Conservation (phyloP, 1,140 invertebrate species). For the Akabosia matsudoensis region DNA sequence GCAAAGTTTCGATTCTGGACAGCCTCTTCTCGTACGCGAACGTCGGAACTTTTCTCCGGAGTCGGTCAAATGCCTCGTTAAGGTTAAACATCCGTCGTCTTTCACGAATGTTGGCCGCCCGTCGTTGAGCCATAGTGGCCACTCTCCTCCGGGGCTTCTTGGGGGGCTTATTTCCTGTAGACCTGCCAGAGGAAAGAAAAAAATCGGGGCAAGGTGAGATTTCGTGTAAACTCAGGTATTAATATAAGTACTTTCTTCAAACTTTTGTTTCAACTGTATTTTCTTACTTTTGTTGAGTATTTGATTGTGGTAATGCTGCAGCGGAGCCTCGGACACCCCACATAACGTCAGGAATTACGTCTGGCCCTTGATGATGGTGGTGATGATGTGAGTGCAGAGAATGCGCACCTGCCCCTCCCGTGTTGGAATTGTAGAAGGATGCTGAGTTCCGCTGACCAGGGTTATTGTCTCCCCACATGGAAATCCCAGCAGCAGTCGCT, state of each 20-base stretch:
- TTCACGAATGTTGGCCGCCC: slow-evolving; percentile 92
- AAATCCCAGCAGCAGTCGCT: slow-evolving; percentile 10
- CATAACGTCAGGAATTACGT: slow-evolving; percentile 17
- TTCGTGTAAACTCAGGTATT: background rate
- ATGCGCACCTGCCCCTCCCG: background rate
- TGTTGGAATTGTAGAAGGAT: background rate
- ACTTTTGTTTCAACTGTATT: background rate
- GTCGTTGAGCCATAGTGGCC: slow-evolving; percentile 80
- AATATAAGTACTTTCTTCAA: background rate
- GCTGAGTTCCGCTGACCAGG: background rate
- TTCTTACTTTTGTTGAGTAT: background rate
- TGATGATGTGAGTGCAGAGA: background rate
- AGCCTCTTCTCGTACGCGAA: slow-evolving; percentile 98
- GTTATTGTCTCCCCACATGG: slow-evolving; percentile 8
- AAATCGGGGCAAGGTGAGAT: background rate
- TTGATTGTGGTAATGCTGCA: slow-evolving; percentile 22
- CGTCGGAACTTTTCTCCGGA: slow-evolving; percentile 72
- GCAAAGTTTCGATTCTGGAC: slow-evolving; percentile 94
- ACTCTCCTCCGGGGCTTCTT: slow-evolving; percentile 83
- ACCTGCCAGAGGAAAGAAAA: slow-evolving; percentile 19
- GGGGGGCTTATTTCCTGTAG: slow-evolving; percentile 35
- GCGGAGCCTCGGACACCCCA: background rate
- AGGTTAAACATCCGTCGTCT: slow-evolving; percentile 93
- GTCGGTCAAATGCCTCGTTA: slow-evolving; percentile 93
- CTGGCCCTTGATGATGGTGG: slow-evolving; percentile 12